Evolutionary conservation across 2,888 invertebrate species (phyloP), one percentile per base, ranked within the genome.

Genomic region (Heliconius ethilla): DNA sequence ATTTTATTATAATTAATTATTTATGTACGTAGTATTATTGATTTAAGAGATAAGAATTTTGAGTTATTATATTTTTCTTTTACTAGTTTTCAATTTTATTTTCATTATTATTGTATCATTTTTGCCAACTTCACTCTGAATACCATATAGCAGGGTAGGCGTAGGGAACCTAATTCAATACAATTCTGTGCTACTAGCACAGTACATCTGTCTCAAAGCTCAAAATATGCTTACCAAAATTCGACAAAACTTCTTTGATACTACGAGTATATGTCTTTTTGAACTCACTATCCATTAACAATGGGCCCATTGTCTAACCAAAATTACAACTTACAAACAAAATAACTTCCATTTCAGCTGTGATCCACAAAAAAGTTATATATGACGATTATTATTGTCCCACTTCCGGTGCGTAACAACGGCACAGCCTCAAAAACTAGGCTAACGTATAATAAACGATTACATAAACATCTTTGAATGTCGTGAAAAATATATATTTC

Each of bases 391-490:
- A 79, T 79, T 78, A 81, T 79, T 76, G 79, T 75, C 55, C 79
- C 74, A 79, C 79, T 81, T 81, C 75, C 79, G 76, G 45, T 55
- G 76, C 75, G 74, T 79, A 79, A 82, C 81, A 82, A 78, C 65
- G 18, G 76, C 76, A 78, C 80, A 70, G 77, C 79, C 78, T 78
- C 79, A 81, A 83, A 83, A 83, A 82, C 81, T 80, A 82, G 81
- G 81, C 81, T 82, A 83, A 83, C 82, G 81, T 78, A 82, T 83
- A 85, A 84, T 85, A 84, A 86, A 85, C 83, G 83, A 83, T 83
- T 82, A 85, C 84, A 85, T 85, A 86, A 86, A 86, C 85, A 85
- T 83, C 83, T 82, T 81, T 78, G 83, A 84, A 83, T 83, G 82
- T 80, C 83, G 79, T 79, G 25, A 37, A 70, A 77, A 82, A 84